Percentiles rank a stretch among this genome's conserved stretches.
These are phyloP conservation scores for Eucera pruinosa DNA, from an alignment of 2,888 invertebrate genomes.

Conservation along the genomic window DNA sequence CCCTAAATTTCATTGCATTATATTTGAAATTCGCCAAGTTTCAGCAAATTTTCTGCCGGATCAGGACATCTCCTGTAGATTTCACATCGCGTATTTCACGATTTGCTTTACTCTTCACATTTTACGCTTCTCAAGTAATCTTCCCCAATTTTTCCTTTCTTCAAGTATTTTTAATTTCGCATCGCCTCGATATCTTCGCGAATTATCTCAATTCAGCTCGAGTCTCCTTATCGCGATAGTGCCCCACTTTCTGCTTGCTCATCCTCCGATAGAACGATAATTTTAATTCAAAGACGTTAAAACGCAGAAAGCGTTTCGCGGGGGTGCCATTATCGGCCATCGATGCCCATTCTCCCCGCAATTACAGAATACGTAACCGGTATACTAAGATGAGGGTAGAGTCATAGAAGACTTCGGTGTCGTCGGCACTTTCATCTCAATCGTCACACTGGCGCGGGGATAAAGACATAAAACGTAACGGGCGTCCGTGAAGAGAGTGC, in stretches of 20 bases:
- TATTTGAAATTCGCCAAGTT: too few species aligned
- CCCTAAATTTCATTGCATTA: too few species aligned
- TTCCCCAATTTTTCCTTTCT: too few species aligned
- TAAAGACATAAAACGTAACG: conserved; percentile 81
- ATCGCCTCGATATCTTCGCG: background rate
- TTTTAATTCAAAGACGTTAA: conserved; percentile 23
- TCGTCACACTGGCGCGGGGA: conserved; percentile 71
- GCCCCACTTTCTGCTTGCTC: background rate
- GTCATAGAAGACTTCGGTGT: conserved; percentile 51
- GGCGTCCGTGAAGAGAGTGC: conserved; percentile 73
- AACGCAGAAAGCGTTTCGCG: conserved; percentile 32
- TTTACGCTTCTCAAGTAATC: too few species aligned
- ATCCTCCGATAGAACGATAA: background rate
- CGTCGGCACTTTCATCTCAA: conserved; percentile 73
- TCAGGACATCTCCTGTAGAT: too few species aligned
- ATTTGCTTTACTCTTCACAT: background rate
- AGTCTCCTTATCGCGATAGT: background rate
- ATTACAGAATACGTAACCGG: conserved; percentile 58
- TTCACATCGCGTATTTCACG: too few species aligned
- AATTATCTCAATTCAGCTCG: background rate
- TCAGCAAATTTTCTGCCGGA: too few species aligned
- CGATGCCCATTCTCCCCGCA: conserved; percentile 38
- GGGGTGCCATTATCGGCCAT: conserved; percentile 43
- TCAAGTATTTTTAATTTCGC: too few species aligned
- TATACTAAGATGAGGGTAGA: background rate